phyloP scores from a whole-genome alignment of 2,888 invertebrate genomes.

The Hypomecis punctinalis region DNA sequence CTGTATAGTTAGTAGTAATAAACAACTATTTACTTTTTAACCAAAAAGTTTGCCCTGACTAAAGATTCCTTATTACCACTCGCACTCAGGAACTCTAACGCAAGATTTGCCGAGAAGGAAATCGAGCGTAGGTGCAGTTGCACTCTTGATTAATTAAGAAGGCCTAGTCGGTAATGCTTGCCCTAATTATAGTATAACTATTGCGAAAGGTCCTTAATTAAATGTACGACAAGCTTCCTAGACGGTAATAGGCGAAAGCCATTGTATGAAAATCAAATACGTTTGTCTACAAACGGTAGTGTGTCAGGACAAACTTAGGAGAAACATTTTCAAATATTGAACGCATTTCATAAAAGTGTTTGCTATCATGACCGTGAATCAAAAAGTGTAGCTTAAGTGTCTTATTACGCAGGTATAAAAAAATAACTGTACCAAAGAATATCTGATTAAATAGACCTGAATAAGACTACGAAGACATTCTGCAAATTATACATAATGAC shows the following conservation, averaged over 20 bases:
- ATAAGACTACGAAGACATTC: too few relatives aligned
- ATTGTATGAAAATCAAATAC: constrained; percentile 38
- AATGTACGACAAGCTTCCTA: constrained; percentile 38
- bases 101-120: constrained; percentile 40
- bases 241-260: constrained; percentile 34
- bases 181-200: constrained; percentile 11
- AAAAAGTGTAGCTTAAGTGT: too few relatives aligned
- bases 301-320: background rate
- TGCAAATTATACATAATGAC: too few relatives aligned
- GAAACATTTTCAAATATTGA: too few relatives aligned
- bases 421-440: too few relatives aligned
- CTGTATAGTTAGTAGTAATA: too few relatives aligned
- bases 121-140: constrained; percentile 65
- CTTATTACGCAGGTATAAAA: too few relatives aligned
- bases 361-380: too few relatives aligned
- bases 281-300: background rate
- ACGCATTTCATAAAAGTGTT: too few relatives aligned
- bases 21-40: too few relatives aligned
- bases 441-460: too few relatives aligned
- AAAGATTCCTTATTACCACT: background rate
- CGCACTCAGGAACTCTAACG: background rate
- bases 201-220: constrained; percentile 15
- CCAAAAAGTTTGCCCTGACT: too few relatives aligned
- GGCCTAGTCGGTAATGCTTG: constrained; percentile 16
- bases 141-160: constrained; percentile 65